phyloP scores from a whole-genome alignment of 2,888 invertebrate genomes.

The Melikaiella ostensackeni region DNA sequence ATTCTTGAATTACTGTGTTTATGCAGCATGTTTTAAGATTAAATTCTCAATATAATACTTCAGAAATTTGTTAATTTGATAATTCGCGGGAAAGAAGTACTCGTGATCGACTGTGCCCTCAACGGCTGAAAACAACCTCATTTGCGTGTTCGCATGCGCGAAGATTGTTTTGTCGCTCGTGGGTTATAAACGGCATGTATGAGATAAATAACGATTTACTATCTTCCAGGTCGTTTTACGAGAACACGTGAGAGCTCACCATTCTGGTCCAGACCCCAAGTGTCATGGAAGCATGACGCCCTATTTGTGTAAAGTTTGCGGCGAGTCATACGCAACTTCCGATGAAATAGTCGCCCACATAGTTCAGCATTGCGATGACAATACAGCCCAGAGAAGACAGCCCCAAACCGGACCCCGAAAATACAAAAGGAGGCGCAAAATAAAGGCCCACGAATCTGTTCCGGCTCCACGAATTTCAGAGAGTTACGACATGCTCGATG shows the following conservation, averaged over 20 bases:
- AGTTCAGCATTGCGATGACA: conserved; percentile 91
- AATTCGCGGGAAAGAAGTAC: too few species aligned
- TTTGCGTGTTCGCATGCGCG: too few species aligned
- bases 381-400: conserved; percentile 88
- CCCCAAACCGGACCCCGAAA: conserved; percentile 89
- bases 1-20: too few species aligned
- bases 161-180: too few species aligned
- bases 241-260: conserved; percentile 91
- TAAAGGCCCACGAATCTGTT: conserved; percentile 81
- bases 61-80: too few species aligned
- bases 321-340: conserved; percentile 84
- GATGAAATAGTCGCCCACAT: conserved; percentile 89
- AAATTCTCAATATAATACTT: too few species aligned
- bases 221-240: conserved; percentile 84
- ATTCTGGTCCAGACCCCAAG: conserved; percentile 88
- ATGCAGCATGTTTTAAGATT: too few species aligned
- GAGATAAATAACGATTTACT: background rate
- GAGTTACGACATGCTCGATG: conserved; percentile 67
- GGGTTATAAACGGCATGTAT: too few species aligned
- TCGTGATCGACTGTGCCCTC: too few species aligned
- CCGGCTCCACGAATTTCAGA: conserved; percentile 63
- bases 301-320: conserved; percentile 88
- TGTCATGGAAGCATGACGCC: conserved; percentile 82
- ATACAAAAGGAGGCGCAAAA: conserved; percentile 88
- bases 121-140: too few species aligned